Base-by-base conservation (phyloP, 1,140 invertebrate species). In the Macrostomum lignano region DNA sequence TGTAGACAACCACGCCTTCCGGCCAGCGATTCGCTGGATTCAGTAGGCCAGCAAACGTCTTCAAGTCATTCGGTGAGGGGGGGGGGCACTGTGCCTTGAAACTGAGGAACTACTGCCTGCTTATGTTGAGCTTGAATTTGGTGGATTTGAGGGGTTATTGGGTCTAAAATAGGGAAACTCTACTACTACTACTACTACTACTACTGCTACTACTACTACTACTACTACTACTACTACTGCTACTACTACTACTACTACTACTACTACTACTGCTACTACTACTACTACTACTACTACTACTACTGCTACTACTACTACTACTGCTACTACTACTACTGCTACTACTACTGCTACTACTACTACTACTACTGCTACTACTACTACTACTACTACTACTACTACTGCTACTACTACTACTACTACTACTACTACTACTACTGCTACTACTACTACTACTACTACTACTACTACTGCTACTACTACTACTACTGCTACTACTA, bases 301-400 rank as follows among this genome's bases (percentile, higher is more conserved):
- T 33, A 33, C 32, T 33, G 9, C 32, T 33, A 25, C 32, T 33
- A 33, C 19, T 33, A 33, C 32, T 33, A 33, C 32, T 33, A 25
- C 32, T 33, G 14, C 32, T 33, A 25, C 32, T 33, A 25, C 32
- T 33, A 33, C 32, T 33, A 33, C 32, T 33, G 33, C 32, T 33
- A 25, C 32, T 33, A 33, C 32, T 33, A 33, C 32, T 33, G 33
- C 32, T 30, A 25, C 25, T 33, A 25, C 25, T 29, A 7, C 33
- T 33, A 33, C 25, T 25, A 25, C 25, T 22, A 33, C 25, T 22
- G n/a, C 10, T 13, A 33, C 25, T 25, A 25, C 25, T 9, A 33
- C 25, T 29, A 25, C 25, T 33, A 30, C 13, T 30, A 30, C 13
- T 30, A 13, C 13, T 30, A 30, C 13, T 30, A 30, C 13, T 30